Conservation (phyloP, 2,797 vertebrate species). For the Balearica regulorum region DNA sequence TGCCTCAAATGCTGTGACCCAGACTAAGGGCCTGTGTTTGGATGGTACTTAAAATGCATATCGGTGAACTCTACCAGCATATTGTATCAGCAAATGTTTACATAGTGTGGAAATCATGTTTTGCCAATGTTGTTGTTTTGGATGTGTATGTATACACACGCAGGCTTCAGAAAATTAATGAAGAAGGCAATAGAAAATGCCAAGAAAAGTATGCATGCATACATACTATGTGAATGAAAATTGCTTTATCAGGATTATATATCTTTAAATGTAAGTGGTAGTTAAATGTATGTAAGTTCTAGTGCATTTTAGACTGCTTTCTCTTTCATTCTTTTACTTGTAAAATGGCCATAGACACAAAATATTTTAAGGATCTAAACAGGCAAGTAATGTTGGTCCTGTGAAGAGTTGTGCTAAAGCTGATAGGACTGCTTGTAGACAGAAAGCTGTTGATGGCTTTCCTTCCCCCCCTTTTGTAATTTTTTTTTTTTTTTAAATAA, state of each 20-base stretch:
- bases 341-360: background rate
- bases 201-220: rapidly evolving
- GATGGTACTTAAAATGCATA: background rate
- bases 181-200: background rate
- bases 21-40: background rate
- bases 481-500: background rate
- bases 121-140: background rate
- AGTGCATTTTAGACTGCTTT: background rate
- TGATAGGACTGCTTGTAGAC: background rate
- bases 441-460: background rate
- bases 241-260: background rate
- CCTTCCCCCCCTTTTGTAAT: rapidly evolving
- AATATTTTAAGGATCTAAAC: background rate
- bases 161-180: background rate
- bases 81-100: background rate
- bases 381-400: background rate
- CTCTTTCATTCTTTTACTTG: background rate
- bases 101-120: background rate
- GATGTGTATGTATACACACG: rapidly evolving
- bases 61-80: background rate
- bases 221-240: background rate
- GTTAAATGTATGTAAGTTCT: background rate
- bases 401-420: background rate
- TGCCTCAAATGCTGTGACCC: background rate
- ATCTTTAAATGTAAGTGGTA: background rate